A percentile compares a stretch with the other conserved stretches of the same genome.
These are phyloP conservation scores for Lysandra coridon DNA, from an alignment of 2,888 invertebrate species.

Conservation along the genomic window DNA sequence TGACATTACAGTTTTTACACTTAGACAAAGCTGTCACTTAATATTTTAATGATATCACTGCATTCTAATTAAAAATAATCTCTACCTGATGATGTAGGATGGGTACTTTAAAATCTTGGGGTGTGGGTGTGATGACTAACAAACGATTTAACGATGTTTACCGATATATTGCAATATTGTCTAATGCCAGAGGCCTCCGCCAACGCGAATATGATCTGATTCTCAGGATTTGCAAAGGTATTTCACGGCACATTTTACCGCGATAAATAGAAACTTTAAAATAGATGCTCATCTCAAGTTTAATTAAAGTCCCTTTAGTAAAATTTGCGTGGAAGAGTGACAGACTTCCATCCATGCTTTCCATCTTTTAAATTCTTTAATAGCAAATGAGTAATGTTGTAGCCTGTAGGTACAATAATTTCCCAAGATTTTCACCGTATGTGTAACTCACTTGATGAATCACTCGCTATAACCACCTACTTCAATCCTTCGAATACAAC, in stretches of 20 bases:
- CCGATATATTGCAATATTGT: slow-evolving; percentile 26
- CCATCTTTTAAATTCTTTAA: too few species aligned
- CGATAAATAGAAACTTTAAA: too few species aligned
- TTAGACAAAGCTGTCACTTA: not conserved
- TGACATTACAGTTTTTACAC: not conserved
- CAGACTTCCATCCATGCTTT: too few species aligned
- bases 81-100: slow-evolving; percentile 35
- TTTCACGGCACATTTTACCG: not conserved
- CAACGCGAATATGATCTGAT: not conserved
- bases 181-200: slow-evolving; percentile 6
- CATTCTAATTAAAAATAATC: slow-evolving; percentile 17
- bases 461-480: not conserved
- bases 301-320: too few species aligned
- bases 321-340: too few species aligned
- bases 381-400: not conserved
- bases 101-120: slow-evolving; percentile 34
- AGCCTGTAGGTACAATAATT: not conserved
- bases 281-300: too few species aligned
- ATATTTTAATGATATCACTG: not conserved
- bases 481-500: not conserved
- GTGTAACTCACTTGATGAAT: not conserved
- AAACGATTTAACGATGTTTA: slow-evolving; percentile 32
- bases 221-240: not conserved
- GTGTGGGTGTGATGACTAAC: slow-evolving; percentile 44
- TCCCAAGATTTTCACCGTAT: not conserved